Evolutionary conservation across 2,797 vertebrate genomes (phyloP).

Genomic region (Florisuga fusca): DNA sequence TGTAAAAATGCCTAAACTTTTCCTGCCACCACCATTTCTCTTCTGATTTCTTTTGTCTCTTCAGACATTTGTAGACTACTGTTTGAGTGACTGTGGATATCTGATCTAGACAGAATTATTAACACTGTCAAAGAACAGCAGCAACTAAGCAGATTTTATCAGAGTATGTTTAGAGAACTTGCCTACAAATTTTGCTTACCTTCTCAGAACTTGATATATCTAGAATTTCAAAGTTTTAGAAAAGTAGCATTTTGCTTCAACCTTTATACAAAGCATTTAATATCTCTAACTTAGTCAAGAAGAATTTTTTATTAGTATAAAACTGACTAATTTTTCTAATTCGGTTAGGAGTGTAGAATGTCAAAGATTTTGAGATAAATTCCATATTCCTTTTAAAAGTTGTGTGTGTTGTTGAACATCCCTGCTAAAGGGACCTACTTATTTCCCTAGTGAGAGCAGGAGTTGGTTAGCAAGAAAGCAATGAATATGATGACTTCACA

Average conservation of each 20-base stretch:
- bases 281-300: background rate
- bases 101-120: background rate
- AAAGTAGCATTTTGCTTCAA: background rate
- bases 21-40: background rate
- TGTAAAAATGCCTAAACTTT: background rate
- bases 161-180: background rate
- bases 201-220: background rate
- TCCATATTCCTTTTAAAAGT: background rate
- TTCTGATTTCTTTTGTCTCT: background rate
- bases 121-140: background rate
- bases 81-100: background rate
- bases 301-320: background rate
- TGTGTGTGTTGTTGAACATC: background rate
- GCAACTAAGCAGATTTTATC: background rate
- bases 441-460: background rate
- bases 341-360: background rate
- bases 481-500: background rate
- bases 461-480: background rate
- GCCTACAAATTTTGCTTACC: background rate
- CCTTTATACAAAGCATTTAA: background rate
- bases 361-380: background rate
- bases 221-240: background rate
- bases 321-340: background rate
- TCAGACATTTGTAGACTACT: background rate
- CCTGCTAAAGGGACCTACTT: background rate